phyloP scores from a whole-genome alignment of 2,797 vertebrate species.

The Lacerta agilis region DNA sequence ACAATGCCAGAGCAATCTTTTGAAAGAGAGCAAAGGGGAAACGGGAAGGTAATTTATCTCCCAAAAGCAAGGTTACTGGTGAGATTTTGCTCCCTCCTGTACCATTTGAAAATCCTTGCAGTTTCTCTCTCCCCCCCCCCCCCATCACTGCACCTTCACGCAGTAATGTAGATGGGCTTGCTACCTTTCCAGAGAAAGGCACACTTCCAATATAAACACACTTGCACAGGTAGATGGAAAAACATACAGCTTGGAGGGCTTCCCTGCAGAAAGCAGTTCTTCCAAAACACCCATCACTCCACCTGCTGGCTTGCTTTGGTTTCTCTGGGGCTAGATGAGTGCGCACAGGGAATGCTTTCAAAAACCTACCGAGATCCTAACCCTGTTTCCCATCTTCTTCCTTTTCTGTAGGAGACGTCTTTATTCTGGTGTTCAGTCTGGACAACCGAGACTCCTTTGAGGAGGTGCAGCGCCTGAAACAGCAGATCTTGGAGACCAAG shows the following conservation, averaged over 20 bases:
- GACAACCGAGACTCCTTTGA: constrained; percentile 96
- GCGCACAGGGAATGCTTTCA: fast-evolving
- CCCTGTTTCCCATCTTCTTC: not conserved
- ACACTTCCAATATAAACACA: not conserved
- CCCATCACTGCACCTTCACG: not conserved
- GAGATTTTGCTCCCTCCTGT: not conserved
- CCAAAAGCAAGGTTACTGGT: not conserved
- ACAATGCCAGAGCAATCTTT: not conserved
- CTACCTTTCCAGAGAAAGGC: not conserved
- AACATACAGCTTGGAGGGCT: not conserved
- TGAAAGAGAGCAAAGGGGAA: not conserved
- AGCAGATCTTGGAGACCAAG: constrained; percentile 96
- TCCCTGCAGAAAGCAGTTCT: not conserved
- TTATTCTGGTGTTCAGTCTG: constrained; percentile 96
- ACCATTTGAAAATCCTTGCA: not conserved
- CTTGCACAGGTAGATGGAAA: too few species aligned
- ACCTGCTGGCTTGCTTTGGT: not conserved
- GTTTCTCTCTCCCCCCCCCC: not conserved
- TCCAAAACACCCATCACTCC: fast-evolving
- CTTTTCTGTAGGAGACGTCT: constrained; percentile 87
- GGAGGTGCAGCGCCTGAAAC: constrained; percentile 93
- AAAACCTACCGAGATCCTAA: constrained; percentile 6
- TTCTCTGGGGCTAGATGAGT: not conserved
- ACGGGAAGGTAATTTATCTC: not conserved
- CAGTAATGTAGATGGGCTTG: too few species aligned